These are phyloP conservation scores for Clarias fuscus DNA, from an alignment of 2,797 vertebrate species.

Conservation along the genomic window DNA sequence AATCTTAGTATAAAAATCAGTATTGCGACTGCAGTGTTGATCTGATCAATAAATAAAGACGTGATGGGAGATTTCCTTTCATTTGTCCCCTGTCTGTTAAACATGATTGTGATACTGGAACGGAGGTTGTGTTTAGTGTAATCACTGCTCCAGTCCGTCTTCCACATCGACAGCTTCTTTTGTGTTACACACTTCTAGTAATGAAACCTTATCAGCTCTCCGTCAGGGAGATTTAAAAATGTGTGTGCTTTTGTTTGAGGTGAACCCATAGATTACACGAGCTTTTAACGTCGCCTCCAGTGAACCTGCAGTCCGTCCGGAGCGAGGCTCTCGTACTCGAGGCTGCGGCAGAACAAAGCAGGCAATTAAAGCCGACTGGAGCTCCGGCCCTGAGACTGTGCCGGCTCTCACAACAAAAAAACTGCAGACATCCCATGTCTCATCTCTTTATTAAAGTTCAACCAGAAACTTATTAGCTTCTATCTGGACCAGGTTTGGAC, in stretches of 20 bases:
- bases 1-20: not conserved
- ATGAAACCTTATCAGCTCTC: constrained; percentile 5
- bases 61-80: not conserved
- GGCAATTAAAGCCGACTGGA: not conserved
- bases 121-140: not conserved
- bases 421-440: not conserved
- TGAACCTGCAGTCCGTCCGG: too few relatives aligned
- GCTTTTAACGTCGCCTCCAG: not conserved
- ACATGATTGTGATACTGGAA: not conserved
- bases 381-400: not conserved
- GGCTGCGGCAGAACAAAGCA: not conserved
- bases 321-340: too few relatives aligned
- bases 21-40: not conserved
- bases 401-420: not conserved
- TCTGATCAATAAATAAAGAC: too few relatives aligned
- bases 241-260: constrained; percentile 5
- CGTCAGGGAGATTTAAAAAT: constrained; percentile 4
- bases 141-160: not conserved
- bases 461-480: not conserved
- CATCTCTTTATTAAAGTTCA: not conserved
- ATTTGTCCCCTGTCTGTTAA: not conserved
- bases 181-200: not conserved
- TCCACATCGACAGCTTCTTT: not conserved
- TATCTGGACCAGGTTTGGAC: not conserved
- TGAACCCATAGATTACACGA: not conserved